Evolutionary conservation across 2,888 invertebrate genomes (phyloP).

Genomic region (Campoplex capitator): DNA sequence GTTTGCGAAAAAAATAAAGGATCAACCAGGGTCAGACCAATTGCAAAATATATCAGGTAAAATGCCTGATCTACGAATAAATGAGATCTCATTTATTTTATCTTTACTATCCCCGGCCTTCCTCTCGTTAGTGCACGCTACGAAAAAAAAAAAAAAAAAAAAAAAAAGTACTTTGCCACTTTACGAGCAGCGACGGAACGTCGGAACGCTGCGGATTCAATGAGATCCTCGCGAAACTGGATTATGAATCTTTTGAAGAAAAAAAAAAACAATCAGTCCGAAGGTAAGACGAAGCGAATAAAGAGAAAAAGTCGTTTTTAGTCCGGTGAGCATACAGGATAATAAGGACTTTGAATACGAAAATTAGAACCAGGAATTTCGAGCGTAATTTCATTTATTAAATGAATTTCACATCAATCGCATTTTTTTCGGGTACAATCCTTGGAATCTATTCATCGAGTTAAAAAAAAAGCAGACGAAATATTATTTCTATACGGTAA

Average conservation of each 20-base stretch:
- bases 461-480: neutral
- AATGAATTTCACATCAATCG: neutral
- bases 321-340: neutral
- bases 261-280: neutral
- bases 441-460: neutral
- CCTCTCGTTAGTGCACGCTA: constrained; percentile 5
- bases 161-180: neutral
- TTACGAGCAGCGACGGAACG: neutral
- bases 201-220: neutral
- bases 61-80: constrained; percentile 46
- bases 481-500: neutral
- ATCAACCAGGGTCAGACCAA: constrained; percentile 30
- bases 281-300: too few relatives aligned
- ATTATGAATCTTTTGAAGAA: neutral
- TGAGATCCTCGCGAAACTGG: neutral
- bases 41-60: constrained; percentile 23
- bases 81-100: constrained; percentile 50
- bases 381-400: neutral
- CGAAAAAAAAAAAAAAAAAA: constrained; percentile 1
- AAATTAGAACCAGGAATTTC: neutral
- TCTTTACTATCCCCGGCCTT: constrained; percentile 31
- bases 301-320: neutral
- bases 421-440: neutral
- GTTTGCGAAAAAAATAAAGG: neutral
- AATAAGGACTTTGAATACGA: neutral